Conservation (phyloP, 2,113 vertebrate genomes). For the Chrysochloris asiatica region DNA sequence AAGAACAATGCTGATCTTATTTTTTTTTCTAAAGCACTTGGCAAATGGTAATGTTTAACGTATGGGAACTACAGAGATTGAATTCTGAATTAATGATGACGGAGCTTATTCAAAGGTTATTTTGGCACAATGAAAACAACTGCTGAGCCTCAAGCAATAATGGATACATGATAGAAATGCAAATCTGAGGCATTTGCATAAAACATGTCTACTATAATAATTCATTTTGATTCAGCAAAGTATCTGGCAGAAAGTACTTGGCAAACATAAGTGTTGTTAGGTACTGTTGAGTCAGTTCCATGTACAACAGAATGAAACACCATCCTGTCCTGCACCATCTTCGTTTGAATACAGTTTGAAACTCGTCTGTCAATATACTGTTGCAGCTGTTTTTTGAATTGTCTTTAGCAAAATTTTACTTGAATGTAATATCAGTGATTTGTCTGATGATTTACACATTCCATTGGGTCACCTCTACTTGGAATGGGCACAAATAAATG, state of each 20-base stretch:
- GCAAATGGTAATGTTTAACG: not conserved
- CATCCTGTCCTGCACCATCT: too few species aligned
- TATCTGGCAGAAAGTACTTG: not conserved
- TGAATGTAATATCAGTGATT: too few species aligned
- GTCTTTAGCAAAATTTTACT: too few species aligned
- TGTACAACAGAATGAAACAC: too few species aligned
- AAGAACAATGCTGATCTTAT: not conserved
- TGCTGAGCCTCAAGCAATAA: not conserved
- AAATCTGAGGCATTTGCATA: constrained; percentile 21
- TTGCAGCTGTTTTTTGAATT: too few species aligned
- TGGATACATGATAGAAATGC: not conserved
- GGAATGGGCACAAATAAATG: too few species aligned
- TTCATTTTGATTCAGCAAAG: constrained; percentile 3
- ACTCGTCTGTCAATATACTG: too few species aligned
- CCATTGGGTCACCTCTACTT: too few species aligned
- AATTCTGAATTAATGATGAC: not conserved
- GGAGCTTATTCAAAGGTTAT: not conserved
- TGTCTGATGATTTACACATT: too few species aligned
- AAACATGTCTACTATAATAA: not conserved
- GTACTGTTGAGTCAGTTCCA: not conserved
- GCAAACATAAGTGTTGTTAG: not conserved
- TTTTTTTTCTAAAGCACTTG: not conserved
- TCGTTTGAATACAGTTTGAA: too few species aligned
- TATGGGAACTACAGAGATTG: not conserved
- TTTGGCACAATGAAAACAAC: not conserved